These are phyloP conservation scores for Hirtodrosophila duncani DNA, from an alignment of 2,888 invertebrate species.

Conservation along the genomic window DNA sequence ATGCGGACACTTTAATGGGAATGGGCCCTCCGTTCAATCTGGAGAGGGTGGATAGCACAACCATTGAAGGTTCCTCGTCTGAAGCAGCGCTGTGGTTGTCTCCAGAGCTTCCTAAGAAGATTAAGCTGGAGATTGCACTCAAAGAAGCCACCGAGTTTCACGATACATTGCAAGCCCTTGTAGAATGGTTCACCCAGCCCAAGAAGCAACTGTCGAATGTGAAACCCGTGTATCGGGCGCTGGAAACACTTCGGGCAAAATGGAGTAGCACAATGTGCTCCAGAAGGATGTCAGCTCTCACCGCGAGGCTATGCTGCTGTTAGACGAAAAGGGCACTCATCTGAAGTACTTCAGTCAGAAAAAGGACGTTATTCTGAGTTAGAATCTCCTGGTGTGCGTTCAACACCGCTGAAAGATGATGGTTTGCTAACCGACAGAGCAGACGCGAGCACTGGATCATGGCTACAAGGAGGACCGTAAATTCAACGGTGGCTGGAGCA, in stretches of 20 bases:
- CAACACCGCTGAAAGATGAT: constrained; percentile 99
- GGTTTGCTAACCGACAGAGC: constrained; percentile 94
- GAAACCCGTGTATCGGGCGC: constrained; percentile 94
- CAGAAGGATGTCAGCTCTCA: constrained; percentile 96
- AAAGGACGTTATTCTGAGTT: constrained; percentile 98
- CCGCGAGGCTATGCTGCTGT: constrained; percentile 94
- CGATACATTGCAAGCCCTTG: constrained; percentile 94
- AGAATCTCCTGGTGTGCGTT: constrained; percentile 96
- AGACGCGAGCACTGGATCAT: constrained; percentile 94
- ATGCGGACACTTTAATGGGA: no score
- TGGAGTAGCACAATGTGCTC: constrained; percentile 96
- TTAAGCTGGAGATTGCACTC: constrained; percentile 97
- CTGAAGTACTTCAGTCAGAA: constrained; percentile 99
- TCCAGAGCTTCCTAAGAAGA: constrained; percentile 93
- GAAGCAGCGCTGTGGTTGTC: constrained; percentile 93
- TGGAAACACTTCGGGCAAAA: constrained; percentile 95
- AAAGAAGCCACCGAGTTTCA: constrained; percentile 99
- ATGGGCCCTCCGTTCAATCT: no score
- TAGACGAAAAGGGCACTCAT: constrained; percentile 98
- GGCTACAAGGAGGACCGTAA: constrained; percentile 97
- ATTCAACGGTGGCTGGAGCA: constrained; percentile 94
- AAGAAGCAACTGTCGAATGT: constrained; percentile 93
- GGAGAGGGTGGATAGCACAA: no score
- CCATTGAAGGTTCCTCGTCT: no score
- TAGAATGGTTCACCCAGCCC: constrained; percentile 96